Percentiles rank a stretch among this genome's conserved stretches.
phyloP scores from a whole-genome alignment of 2,888 invertebrate genomes.

The Zaprionus obscuricornis region DNA sequence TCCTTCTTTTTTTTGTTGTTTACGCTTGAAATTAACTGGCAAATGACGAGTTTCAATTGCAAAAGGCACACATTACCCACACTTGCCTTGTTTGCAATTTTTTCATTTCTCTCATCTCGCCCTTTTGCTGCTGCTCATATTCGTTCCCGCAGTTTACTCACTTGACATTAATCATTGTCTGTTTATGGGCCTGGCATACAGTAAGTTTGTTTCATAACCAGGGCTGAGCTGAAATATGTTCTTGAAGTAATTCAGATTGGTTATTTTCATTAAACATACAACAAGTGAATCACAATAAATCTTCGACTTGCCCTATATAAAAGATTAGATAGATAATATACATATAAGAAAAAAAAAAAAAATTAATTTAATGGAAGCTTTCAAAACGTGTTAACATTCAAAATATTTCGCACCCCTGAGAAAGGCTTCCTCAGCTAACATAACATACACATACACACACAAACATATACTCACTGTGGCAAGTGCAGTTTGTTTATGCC shows the following conservation, averaged over 20 bases:
- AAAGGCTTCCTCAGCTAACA: slow-evolving; percentile 1
- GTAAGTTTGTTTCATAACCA: slow-evolving; percentile 30
- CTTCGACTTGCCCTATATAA: too few relatives aligned
- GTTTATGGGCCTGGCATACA: slow-evolving; percentile 44
- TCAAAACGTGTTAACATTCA: not conserved
- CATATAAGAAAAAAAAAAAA: slow-evolving; percentile 13
- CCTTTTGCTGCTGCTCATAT: not conserved
- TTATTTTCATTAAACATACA: too few relatives aligned
- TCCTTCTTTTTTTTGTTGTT: slow-evolving; percentile 48
- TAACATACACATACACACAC: too few relatives aligned
- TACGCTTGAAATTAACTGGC: slow-evolving; percentile 68
- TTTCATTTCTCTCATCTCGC: not conserved
- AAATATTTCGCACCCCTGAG: slow-evolving; percentile 15
- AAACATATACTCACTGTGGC: not conserved
- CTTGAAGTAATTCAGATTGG: too few relatives aligned
- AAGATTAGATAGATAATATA: too few relatives aligned
- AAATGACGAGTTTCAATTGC: slow-evolving; percentile 69
- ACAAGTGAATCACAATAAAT: too few relatives aligned
- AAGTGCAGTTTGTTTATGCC: slow-evolving; percentile 50
- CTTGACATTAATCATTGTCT: slow-evolving; percentile 53
- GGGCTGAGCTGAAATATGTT: too few relatives aligned
- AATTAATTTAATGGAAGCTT: not conserved
- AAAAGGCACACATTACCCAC: slow-evolving; percentile 35
- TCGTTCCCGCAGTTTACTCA: slow-evolving; percentile 17
- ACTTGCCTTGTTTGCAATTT: not conserved